Evolutionary conservation across 2,888 invertebrate species (phyloP).

Genomic region (Strigamia maritima): DNA sequence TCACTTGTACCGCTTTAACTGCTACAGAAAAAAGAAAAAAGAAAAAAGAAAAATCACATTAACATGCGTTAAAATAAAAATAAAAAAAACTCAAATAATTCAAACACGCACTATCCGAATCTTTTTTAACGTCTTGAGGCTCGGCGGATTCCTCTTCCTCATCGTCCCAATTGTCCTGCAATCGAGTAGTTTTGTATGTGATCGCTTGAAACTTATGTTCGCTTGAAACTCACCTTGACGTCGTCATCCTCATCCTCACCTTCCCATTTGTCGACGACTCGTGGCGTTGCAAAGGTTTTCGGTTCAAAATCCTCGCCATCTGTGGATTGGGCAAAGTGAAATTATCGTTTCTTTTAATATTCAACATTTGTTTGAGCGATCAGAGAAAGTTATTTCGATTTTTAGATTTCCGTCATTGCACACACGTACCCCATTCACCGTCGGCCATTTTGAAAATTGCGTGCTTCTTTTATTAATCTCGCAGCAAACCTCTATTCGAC

Average conservation of each 20-base stretch:
- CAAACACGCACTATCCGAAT: neutral
- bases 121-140: slow-evolving; percentile 39
- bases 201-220: neutral
- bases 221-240: slow-evolving; percentile 48
- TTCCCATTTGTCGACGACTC: slow-evolving; percentile 50
- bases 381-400: neutral
- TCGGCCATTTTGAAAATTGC: neutral
- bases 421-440: neutral
- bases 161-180: slow-evolving; percentile 91
- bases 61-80: neutral
- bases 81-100: neutral
- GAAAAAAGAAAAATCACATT: too few species aligned
- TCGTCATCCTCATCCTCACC: slow-evolving; percentile 52
- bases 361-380: neutral
- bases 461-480: neutral
- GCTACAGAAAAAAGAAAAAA: neutral
- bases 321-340: neutral
- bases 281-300: slow-evolving; percentile 1
- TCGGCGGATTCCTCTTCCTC: slow-evolving; percentile 62
- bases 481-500: neutral
- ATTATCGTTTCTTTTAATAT: neutral
- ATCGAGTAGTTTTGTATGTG: neutral
- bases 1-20: slow-evolving; percentile 58
- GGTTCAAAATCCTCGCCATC: slow-evolving; percentile 40
- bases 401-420: neutral